Evolutionary conservation across 2,797 vertebrate species (phyloP), one percentile per base, ranked within the genome.

Genomic region (Rhinoraja longicauda): DNA sequence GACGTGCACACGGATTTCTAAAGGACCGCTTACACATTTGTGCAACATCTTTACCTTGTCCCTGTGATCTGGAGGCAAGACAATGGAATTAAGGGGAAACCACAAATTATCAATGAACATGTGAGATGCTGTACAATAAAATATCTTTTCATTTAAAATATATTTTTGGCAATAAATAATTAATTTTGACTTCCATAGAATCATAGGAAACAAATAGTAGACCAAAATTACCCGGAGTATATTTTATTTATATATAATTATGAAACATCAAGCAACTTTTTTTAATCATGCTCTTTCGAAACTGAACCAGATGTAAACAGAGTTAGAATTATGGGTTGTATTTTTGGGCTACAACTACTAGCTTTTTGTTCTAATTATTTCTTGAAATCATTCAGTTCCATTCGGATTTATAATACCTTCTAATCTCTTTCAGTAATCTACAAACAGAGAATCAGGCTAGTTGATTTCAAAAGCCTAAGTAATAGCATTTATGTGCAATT

Each of bases 361-460:
- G 94, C 95, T 95, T 95, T 95, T 92, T 92, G 90, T 95, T 95
- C 95, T 95, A 96, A 96, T 95, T 94, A 94, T 93, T 95, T 95
- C 95, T 94, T 96, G 95, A 95, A 95, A 95, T 96, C 96, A 96
- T 94, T 39, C 94, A 95, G 94, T 95, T 95, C 95, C 94, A 94
- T 96, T 96, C 95, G 95, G 95, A 96, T 95, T 95, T 94, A 94
- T 95, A 95, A 95, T 95, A 94, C 94, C 94, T 79, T 94, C 94
- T 94, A 96, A 96, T 96, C 94, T 84, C 64, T 95, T 95, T 94
- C 94, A 94, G 94, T 95, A 94, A 96, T 96, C 95, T 96, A 94
- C 94, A 78, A 94, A 93, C 93, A 81, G 94, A 94, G 95, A 94
- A 19, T 94, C 81, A 93, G 76, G 75, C 75, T 75, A 92, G 90